These are phyloP conservation scores for Trachymyrmex septentrionalis DNA, from an alignment of 1,140 invertebrate species.

Conservation along the genomic window DNA sequence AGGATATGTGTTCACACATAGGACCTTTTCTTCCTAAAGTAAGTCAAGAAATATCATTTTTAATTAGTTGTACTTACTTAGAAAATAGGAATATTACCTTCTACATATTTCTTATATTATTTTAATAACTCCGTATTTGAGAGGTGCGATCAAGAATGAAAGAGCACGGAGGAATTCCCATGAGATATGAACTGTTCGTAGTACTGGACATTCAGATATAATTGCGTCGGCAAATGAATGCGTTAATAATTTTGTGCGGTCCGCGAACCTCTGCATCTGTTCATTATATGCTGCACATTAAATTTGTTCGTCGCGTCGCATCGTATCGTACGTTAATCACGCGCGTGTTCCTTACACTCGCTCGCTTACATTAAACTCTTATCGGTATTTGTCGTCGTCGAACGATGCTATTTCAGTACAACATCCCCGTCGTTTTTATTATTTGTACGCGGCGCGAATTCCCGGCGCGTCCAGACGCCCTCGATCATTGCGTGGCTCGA, in stretches of 20 bases:
- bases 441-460: slow-evolving; percentile 13
- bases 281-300: slow-evolving; percentile 14
- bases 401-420: slow-evolving; percentile 32
- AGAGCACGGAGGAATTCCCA: neutral
- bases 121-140: slow-evolving; percentile 6
- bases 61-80: too few species aligned
- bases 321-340: slow-evolving; percentile 36
- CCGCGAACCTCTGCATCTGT: slow-evolving; percentile 4
- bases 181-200: neutral
- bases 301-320: slow-evolving; percentile 16
- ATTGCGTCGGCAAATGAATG: slow-evolving; percentile 17
- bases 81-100: too few species aligned
- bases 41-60: too few species aligned
- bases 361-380: slow-evolving; percentile 42
- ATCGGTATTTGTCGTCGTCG: slow-evolving; percentile 35
- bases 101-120: neutral
- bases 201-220: neutral
- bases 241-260: slow-evolving; percentile 27
- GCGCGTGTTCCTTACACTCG: slow-evolving; percentile 15
- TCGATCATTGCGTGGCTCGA: slow-evolving; percentile 35
- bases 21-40: too few species aligned
- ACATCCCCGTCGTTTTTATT: slow-evolving; percentile 21
- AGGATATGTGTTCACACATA: too few species aligned
- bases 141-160: neutral
- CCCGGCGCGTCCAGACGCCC: slow-evolving; percentile 17